Percentiles rank a stretch among this genome's conserved stretches.
phyloP scores from a whole-genome alignment of 2,888 invertebrate species.

The Leptopilina syphax region DNA sequence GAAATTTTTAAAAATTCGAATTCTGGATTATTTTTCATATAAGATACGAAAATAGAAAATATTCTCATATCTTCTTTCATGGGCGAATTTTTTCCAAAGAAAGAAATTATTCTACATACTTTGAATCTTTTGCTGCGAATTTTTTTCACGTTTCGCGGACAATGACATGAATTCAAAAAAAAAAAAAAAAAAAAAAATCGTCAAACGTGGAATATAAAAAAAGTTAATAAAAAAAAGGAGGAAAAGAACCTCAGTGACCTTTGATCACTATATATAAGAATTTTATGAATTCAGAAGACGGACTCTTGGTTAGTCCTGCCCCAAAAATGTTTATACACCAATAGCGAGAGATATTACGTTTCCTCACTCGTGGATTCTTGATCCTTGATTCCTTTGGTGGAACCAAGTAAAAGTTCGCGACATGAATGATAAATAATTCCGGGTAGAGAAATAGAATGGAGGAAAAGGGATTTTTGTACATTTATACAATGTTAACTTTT shows the following conservation, averaged over 20 bases:
- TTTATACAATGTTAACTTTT: not conserved
- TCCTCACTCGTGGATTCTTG: conserved; percentile 8
- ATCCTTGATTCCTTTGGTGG: conserved; percentile 1
- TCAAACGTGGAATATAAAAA: not conserved
- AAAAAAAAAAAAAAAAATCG: conserved; percentile 6
- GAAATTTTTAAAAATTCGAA: no score
- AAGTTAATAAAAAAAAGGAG: not conserved
- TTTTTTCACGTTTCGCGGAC: not conserved
- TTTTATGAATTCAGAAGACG: conserved; percentile 33
- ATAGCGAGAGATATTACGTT: conserved; percentile 4
- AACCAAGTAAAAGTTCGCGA: conserved; percentile 43
- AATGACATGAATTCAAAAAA: conserved; percentile 3
- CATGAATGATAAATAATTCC: conserved; percentile 58
- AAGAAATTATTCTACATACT: no score
- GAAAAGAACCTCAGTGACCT: not conserved
- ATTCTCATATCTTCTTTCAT: no score
- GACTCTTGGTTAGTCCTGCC: not conserved
- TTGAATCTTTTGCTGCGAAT: no score
- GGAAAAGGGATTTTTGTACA: not conserved
- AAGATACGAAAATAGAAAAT: no score
- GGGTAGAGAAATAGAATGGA: not conserved
- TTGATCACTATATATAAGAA: not conserved
- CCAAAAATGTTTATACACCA: conserved; percentile 18
- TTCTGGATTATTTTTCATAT: no score
- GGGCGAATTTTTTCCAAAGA: no score